Evolutionary conservation across 1,140 invertebrate species (phyloP).

Genomic region (Plectrocnemia conspersa): DNA sequence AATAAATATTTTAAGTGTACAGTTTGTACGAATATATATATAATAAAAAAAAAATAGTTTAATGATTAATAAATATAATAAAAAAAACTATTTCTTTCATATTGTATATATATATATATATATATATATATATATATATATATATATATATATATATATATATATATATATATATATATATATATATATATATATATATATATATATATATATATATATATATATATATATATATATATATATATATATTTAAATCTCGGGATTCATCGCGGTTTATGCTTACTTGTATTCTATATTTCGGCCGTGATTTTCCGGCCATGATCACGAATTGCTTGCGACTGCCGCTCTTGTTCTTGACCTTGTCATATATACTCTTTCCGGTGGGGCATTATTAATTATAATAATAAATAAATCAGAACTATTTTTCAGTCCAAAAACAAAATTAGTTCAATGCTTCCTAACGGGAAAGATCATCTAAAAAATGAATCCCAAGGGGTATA

Average conservation of each 20-base stretch:
- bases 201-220: not conserved
- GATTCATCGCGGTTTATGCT: not conserved
- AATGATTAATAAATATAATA: too few species aligned
- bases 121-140: not conserved
- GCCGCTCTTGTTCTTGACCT: not conserved
- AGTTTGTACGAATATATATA: too few species aligned
- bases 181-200: constrained; percentile 1
- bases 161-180: constrained; percentile 3
- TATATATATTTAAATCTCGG: constrained; percentile 1
- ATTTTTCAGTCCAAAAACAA: too few species aligned
- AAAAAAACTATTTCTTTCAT: too few species aligned
- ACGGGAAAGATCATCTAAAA: too few species aligned
- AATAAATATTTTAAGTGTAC: too few species aligned
- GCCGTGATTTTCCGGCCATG: not conserved
- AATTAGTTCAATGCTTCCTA: too few species aligned
- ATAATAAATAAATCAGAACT: not conserved
- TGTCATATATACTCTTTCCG: not conserved
- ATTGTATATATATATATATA: not conserved
- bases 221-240: not conserved
- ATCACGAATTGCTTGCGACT: not conserved
- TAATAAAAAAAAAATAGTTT: too few species aligned
- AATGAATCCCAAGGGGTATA: too few species aligned
- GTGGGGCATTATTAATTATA: not conserved
- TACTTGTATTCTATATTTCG: not conserved
- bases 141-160: constrained; percentile 4